Evolutionary conservation across 2,797 vertebrate species (phyloP).

Genomic region (Heterohyrax brucei): DNA sequence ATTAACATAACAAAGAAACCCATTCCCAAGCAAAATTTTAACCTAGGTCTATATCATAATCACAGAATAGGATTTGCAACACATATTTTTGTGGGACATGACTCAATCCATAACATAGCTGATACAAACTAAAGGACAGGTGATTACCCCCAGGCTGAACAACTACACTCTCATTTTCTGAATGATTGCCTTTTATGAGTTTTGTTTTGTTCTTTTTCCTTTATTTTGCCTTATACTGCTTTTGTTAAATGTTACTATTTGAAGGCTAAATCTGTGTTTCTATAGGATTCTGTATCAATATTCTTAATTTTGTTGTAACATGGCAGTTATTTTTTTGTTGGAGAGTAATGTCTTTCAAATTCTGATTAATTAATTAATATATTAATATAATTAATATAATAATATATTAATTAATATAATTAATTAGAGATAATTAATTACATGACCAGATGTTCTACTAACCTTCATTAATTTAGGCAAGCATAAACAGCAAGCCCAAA

Average conservation of each 20-base stretch:
- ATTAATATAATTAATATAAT: no score
- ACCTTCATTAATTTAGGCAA: not conserved
- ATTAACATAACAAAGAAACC: no score
- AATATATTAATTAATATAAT: no score
- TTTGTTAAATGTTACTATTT: not conserved
- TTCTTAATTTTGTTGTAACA: slow-evolving; percentile 1
- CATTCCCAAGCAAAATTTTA: no score
- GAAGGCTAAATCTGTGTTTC: not conserved
- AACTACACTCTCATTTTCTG: not conserved
- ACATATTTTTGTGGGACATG: no score
- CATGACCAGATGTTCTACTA: slow-evolving; percentile 2
- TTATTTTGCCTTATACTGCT: not conserved
- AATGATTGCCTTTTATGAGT: not conserved
- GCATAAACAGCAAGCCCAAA: not conserved
- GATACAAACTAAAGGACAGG: not conserved
- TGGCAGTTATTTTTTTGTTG: not conserved
- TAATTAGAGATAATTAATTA: not conserved
- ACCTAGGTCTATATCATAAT: no score
- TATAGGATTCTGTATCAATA: not conserved
- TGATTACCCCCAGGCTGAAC: not conserved
- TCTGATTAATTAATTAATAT: no score
- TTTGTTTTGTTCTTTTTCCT: not conserved
- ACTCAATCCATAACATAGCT: no score
- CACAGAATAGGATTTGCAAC: no score
- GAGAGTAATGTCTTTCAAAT: not conserved